Conservation (phyloP, 2,797 vertebrate genomes). For the Pseudocheirus occidentalis region DNA sequence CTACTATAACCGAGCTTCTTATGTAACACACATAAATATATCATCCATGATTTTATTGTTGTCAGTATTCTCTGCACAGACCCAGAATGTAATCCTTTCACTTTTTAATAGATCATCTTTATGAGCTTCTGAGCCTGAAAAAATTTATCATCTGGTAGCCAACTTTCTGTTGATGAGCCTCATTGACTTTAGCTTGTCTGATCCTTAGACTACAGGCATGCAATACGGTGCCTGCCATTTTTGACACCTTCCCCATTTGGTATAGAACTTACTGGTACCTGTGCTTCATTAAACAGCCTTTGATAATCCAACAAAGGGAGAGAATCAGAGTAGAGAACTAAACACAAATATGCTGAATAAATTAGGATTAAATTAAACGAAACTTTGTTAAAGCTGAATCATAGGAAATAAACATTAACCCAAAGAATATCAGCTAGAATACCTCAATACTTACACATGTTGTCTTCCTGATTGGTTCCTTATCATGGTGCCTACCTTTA, state of each 20-base stretch:
- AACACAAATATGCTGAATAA: background rate
- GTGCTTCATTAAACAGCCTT: background rate
- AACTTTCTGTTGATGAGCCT: background rate
- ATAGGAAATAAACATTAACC: background rate
- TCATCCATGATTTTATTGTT: background rate
- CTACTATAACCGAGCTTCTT: background rate
- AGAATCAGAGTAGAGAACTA: background rate
- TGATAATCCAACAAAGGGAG: background rate
- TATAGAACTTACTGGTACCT: background rate
- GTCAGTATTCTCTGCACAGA: background rate
- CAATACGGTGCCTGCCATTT: background rate
- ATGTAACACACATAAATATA: background rate
- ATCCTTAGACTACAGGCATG: background rate
- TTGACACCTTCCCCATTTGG: background rate
- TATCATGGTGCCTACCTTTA: background rate
- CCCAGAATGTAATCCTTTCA: background rate
- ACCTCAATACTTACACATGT: background rate
- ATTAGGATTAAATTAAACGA: background rate
- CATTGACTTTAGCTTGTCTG: background rate
- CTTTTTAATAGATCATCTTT: background rate
- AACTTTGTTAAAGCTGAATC: background rate
- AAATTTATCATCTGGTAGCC: background rate
- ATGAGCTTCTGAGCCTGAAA: background rate
- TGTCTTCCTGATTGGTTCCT: background rate
- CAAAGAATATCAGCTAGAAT: background rate